phyloP scores from a whole-genome alignment of 1,140 invertebrate species.

The Rhagoletis zephyria region DNA sequence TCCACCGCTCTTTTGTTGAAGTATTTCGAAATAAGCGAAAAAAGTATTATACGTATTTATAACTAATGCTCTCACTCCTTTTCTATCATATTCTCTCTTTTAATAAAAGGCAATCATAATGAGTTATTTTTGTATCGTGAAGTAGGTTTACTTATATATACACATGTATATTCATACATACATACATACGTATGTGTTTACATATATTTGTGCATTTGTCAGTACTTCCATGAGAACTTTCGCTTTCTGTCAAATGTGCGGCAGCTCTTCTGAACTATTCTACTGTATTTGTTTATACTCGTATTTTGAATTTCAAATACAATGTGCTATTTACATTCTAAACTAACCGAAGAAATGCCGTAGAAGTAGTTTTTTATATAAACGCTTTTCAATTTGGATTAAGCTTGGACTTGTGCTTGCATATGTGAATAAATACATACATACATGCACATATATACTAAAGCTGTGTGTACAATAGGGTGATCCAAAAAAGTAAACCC shows the following conservation, averaged over 20 bases:
- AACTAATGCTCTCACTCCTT: no score
- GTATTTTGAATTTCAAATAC: constrained; percentile 21
- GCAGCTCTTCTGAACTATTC: not conserved
- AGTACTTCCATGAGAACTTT: not conserved
- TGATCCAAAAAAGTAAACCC: no score
- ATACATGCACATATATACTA: not conserved
- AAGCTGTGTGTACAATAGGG: no score
- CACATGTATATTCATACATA: no score
- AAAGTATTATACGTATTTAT: no score
- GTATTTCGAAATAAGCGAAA: no score
- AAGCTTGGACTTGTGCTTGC: not conserved
- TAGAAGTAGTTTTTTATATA: constrained; percentile 22
- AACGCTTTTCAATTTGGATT: not conserved
- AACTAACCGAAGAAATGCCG: constrained; percentile 26
- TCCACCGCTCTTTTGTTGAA: no score
- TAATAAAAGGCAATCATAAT: no score
- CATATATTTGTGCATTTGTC: not conserved
- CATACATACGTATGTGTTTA: no score
- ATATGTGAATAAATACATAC: not conserved
- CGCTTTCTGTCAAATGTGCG: not conserved
- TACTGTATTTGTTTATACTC: constrained; percentile 22
- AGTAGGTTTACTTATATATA: no score
- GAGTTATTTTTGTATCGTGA: no score
- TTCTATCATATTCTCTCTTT: no score
- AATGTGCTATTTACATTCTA: constrained; percentile 4